Percentiles rank a stretch among this genome's conserved stretches.
phyloP scores from a whole-genome alignment of 2,888 invertebrate species.

The Anthophora plumipes region DNA sequence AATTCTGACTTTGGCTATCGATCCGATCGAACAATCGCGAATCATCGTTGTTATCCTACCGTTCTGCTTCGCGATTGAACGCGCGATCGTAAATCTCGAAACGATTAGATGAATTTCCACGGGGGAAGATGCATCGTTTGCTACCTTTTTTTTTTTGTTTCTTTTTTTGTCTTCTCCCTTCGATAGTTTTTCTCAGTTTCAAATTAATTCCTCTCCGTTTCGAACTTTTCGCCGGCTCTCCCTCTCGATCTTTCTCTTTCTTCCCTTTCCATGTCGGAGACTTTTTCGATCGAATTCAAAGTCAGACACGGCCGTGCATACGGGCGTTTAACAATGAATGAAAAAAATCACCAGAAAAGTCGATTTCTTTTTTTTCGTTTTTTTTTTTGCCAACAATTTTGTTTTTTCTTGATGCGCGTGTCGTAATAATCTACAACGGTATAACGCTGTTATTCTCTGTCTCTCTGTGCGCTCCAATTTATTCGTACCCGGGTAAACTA shows the following conservation, averaged over 20 bases:
- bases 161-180: neutral
- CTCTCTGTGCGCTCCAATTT: conserved; percentile 14
- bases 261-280: neutral
- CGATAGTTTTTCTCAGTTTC: conserved; percentile 7
- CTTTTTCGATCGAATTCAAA: conserved; percentile 13
- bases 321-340: conserved; percentile 12
- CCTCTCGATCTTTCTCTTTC: conserved; percentile 30
- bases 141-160: neutral
- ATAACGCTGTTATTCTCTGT: conserved; percentile 16
- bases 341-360: conserved; percentile 2
- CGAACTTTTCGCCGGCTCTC: conserved; percentile 13
- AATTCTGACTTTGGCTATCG: conserved; percentile 30
- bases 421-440: conserved; percentile 16
- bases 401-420: conserved; percentile 29
- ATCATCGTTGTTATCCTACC: conserved; percentile 3
- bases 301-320: neutral
- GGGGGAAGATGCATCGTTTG: neutral
- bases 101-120: neutral
- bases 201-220: conserved; percentile 28
- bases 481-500: neutral
- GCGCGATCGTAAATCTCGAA: conserved; percentile 3
- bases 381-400: conserved; percentile 14
- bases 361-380: too few relatives aligned
- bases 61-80: conserved; percentile 30
- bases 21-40: conserved; percentile 22